Evolutionary conservation across 2,888 invertebrate genomes (phyloP).

Genomic region (Drosophila yooni): DNA sequence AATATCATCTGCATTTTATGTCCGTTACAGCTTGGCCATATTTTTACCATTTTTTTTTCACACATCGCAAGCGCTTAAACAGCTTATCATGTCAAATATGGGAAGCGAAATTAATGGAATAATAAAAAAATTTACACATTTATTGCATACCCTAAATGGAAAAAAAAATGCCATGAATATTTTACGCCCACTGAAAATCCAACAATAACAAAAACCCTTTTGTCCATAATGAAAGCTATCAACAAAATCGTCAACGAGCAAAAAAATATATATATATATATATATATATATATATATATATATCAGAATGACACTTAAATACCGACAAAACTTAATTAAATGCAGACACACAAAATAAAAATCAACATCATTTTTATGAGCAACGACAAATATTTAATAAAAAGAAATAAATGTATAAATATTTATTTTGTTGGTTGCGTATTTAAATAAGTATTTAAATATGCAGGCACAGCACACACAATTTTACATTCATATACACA

Average conservation of each 20-base stretch:
- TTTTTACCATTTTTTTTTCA: conserved; percentile 30
- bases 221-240: conserved; percentile 54
- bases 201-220: conserved; percentile 26
- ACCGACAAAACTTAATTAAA: conserved; percentile 77
- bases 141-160: conserved; percentile 50
- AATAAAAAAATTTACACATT: conserved; percentile 17
- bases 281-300: not conserved
- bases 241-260: conserved; percentile 37
- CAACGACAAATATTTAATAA: conserved; percentile 1
- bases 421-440: conserved; percentile 1
- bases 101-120: conserved; percentile 11
- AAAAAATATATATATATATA: not conserved
- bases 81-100: conserved; percentile 55
- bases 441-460: conserved; percentile 12
- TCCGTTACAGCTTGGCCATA: conserved; percentile 19
- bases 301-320: conserved; percentile 42
- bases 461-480: not conserved
- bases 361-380: conserved; percentile 23
- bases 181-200: conserved; percentile 47
- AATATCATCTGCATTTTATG: conserved; percentile 33
- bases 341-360: conserved; percentile 41
- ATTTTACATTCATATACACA: not conserved
- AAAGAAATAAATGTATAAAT: conserved; percentile 16
- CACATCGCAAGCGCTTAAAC: conserved; percentile 37
- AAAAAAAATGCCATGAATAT: conserved; percentile 58